These are phyloP conservation scores for Mycetomoellerius zeteki DNA, from an alignment of 1,140 invertebrate species.

Conservation along the genomic window DNA sequence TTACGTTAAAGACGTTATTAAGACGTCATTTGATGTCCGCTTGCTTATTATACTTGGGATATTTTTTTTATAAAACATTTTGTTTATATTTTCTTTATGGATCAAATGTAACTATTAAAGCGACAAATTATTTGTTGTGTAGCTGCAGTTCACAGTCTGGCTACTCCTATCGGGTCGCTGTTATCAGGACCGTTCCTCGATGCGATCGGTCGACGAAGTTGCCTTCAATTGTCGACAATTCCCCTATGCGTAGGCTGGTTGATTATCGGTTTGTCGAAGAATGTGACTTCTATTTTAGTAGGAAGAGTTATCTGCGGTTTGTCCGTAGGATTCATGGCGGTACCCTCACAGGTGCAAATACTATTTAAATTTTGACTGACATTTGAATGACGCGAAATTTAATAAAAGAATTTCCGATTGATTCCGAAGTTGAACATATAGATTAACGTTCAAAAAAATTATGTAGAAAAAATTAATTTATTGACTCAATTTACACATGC, in stretches of 20 bases:
- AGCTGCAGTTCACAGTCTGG: conserved; percentile 91
- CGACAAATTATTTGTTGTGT: conserved; percentile 70
- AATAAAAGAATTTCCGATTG: not conserved
- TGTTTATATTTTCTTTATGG: not conserved
- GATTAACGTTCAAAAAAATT: not conserved
- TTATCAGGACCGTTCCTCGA: conserved; percentile 90
- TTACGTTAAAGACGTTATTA: too few species aligned
- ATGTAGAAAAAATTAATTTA: not conserved
- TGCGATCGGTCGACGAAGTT: conserved; percentile 88
- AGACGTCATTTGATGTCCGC: too few species aligned
- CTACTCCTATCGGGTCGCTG: conserved; percentile 89
- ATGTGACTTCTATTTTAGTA: conserved; percentile 88
- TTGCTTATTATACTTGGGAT: too few species aligned
- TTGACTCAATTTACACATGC: not conserved
- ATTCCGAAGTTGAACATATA: not conserved
- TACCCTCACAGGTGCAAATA: conserved; percentile 88
- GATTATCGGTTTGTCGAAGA: conserved; percentile 88
- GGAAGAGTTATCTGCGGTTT: conserved; percentile 91
- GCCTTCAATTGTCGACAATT: conserved; percentile 88
- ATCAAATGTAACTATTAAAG: conserved; percentile 31
- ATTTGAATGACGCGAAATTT: not conserved
- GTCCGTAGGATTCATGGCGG: conserved; percentile 90
- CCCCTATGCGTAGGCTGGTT: conserved; percentile 90
- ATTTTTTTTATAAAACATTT: too few species aligned
- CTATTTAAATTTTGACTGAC: not conserved